Evolutionary conservation across 2,888 invertebrate species (phyloP), one percentile per base, ranked within the genome.

Genomic region (Synanthedon vespiformis): DNA sequence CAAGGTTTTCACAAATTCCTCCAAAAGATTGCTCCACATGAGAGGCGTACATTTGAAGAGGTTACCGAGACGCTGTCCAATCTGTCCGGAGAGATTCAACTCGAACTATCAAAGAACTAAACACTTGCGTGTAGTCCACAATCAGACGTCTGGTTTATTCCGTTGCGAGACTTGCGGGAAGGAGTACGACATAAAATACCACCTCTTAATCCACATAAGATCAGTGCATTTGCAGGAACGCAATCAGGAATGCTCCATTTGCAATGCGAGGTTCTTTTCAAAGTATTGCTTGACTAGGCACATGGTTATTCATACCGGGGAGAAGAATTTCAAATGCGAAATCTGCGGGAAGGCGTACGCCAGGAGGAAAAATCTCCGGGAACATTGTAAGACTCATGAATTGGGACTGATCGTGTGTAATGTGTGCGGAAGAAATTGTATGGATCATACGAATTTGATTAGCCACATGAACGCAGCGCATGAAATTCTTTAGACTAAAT

Each of bases 271-370:
- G 52, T 85, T 84, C 56, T 82, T 81, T 56, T 74, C 78, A 0
- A 83, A 79, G 53, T 73, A 77, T 50, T 69, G 79, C 51, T 67
- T 89, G 1, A 78, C 82, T 0, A 75, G 86, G 12, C 89, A 89
- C 48, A 87, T 88, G 85, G 61, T 83, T 4, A 80, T 80, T 12
- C 89, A 89, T 53, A 85, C 85, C 0, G 88, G 87, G 0, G 87
- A 88, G 48, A 83, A 83, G 51, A 88, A 78, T 55, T 88, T 79
- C 48, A 82, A 82, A 52, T 89, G 89, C 58, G 73, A 70, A 0
- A 54, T 84, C 0, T 89, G 89, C 54, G 78, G 81, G 0, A 88
- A 88, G 55, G 73, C 80, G 1, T 89, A 82, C 52, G 75, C 81
- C 1, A 72, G 77, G 22, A 70, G 62, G 48, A 76, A 71, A 51